Base-by-base conservation (phyloP, 2,797 vertebrate genomes). In the Stomatorhinus walkeri region DNA sequence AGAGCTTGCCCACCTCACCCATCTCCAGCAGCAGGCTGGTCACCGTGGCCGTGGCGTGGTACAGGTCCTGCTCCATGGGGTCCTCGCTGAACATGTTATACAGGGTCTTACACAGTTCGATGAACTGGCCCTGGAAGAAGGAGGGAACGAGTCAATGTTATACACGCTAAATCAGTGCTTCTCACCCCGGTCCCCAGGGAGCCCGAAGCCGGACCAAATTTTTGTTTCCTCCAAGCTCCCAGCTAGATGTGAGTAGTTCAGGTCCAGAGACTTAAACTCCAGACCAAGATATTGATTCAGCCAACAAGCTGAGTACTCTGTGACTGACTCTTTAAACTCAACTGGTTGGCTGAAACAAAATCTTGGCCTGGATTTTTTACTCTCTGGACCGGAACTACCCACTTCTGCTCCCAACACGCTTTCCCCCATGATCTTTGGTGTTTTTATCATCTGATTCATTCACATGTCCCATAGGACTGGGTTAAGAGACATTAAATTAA, bases 1-100 rank as follows among this genome's bases (percentile, higher is more conserved):
- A 98, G 54, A 98, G 96, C 90, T 99, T 99, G 40, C 98, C 98
- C 14, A 99, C 98, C 87, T 99, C 98, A 0, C 98, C 98, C 88
- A 99, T 99, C 93, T 99, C 98, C 92, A 99, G 94, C 87, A 99
- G 96, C 92, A 99, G 92, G 93, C 98, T 99, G 68, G 98, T 98
- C 92, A 99, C 98, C 0, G 98, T 97, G 0, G 98, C 98, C 0
- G 98, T 99, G 83, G 98, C 98, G 0, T 99, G 98, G 91, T 99
- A 99, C 59, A 99, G 96, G 93, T 99, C 97, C 93, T 99, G 98
- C 86, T 99, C 98, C 0, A 96, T 96, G 68, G 95, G 93, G 88
- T 99, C 98, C 90, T 99, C 98, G 0, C 97, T 99, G 94, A 99
- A 99, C 97, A 99, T 98, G 90, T 98, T 98, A 92, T 99, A 99